Percentiles rank a stretch among this genome's conserved stretches.
phyloP scores from a whole-genome alignment of 2,113 vertebrate species.

The Chrysochloris asiatica region DNA sequence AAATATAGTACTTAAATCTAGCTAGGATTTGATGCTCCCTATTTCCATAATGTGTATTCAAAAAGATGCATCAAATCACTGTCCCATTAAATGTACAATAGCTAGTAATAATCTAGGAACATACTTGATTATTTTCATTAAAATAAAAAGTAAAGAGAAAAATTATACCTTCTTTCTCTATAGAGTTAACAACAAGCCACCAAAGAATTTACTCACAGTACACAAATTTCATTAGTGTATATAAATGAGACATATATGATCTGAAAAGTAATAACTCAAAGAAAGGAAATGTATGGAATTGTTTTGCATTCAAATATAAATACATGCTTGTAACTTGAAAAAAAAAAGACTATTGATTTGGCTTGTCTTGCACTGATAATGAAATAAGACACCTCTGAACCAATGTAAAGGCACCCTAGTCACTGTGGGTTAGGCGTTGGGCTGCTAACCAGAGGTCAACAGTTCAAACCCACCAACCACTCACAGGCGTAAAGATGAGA shows the following conservation, averaged over 20 bases:
- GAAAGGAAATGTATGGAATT: conserved; percentile 65
- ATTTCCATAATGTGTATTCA: conserved; percentile 62
- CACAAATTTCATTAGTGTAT: conserved; percentile 65
- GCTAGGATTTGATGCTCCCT: conserved; percentile 55
- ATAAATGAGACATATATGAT: conserved; percentile 50
- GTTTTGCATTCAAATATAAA: conserved; percentile 67
- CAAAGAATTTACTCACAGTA: conserved; percentile 39
- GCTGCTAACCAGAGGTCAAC: too few relatives aligned
- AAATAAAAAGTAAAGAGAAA: conserved; percentile 39
- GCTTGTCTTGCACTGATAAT: background rate
- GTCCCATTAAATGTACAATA: conserved; percentile 49
- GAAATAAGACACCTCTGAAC: background rate
- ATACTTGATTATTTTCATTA: conserved; percentile 68
- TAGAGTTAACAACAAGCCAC: background rate
- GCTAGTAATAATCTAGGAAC: conserved; percentile 53
- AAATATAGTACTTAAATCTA: conserved; percentile 65
- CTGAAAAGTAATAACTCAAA: conserved; percentile 41
- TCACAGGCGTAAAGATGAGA: too few relatives aligned
- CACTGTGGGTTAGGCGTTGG: too few relatives aligned
- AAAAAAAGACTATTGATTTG: background rate
- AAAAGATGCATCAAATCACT: conserved; percentile 61
- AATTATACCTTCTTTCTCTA: background rate
- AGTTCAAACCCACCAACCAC: too few relatives aligned
- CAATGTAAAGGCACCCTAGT: background rate
- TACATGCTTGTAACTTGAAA: background rate